These are phyloP conservation scores for Proterorhinus semilunaris DNA, from an alignment of 2,113 vertebrate species.

Conservation along the genomic window DNA sequence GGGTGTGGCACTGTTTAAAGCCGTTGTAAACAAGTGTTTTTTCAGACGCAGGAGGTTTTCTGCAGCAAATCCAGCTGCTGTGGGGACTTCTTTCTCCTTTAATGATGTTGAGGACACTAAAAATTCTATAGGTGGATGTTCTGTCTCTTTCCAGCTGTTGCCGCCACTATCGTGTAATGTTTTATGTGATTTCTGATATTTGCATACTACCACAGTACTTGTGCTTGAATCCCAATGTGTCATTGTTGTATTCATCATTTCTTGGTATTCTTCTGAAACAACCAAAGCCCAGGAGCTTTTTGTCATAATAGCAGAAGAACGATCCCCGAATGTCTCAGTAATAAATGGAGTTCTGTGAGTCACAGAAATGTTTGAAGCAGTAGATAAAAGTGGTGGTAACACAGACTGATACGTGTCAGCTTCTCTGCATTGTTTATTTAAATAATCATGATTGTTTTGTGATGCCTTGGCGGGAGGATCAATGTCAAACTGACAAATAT, in stretches of 20 bases:
- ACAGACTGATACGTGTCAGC: conserved; percentile 82
- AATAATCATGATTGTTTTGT: conserved; percentile 95
- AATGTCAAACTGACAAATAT: conserved; percentile 95
- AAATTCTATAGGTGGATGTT: conserved; percentile 39
- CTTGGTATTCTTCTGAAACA: conserved; percentile 16
- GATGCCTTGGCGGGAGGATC: conserved; percentile 92
- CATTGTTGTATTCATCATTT: conserved; percentile 37
- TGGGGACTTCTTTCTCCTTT: conserved; percentile 47
- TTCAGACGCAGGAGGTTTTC: conserved; percentile 33
- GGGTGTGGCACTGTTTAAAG: conserved; percentile 40
- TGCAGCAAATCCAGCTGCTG: conserved; percentile 26
- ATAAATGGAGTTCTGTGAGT: conserved; percentile 38
- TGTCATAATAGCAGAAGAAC: conserved; percentile 32
- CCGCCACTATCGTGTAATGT: conserved; percentile 26
- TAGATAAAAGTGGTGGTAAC: conserved; percentile 77
- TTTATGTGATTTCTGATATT: conserved; percentile 37
- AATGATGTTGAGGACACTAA: conserved; percentile 37
- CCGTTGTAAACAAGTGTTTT: conserved; percentile 32
- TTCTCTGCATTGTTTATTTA: conserved; percentile 93
- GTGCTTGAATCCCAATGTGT: conserved; percentile 16
- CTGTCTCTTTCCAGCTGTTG: conserved; percentile 53
- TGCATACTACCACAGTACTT: not conserved
- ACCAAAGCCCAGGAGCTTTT: conserved; percentile 44
- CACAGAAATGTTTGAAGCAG: conserved; percentile 70
- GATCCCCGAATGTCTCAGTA: conserved; percentile 36